Percentiles rank a stretch among this genome's conserved stretches.
phyloP scores from a whole-genome alignment of 2,113 vertebrate species.

The Scomber japonicus region DNA sequence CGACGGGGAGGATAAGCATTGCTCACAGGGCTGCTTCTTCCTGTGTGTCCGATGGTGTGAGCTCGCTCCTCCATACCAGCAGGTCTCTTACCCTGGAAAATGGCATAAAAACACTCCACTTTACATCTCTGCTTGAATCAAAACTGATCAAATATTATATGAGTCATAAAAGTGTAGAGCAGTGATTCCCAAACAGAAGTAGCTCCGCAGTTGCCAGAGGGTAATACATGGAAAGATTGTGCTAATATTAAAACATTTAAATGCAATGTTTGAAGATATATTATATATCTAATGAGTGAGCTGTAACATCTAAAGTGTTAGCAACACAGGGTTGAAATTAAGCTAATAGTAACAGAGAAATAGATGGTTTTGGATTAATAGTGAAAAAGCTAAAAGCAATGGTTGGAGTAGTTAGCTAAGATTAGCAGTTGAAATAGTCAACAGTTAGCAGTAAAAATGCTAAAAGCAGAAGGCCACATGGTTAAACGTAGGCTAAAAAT shows the following conservation, averaged over 20 bases:
- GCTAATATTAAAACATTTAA: background rate
- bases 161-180: background rate
- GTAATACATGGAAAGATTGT: background rate
- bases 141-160: background rate
- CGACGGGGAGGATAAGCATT: slow-evolving; percentile 31
- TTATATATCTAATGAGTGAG: too few species aligned
- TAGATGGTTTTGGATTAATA: too few species aligned
- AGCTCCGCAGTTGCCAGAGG: background rate
- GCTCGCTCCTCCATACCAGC: slow-evolving; percentile 73
- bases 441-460: too few species aligned
- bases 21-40: slow-evolving; percentile 66
- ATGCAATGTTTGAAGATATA: too few species aligned
- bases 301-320: too few species aligned
- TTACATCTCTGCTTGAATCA: background rate
- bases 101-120: background rate
- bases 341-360: background rate
- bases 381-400: too few species aligned
- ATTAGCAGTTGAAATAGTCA: too few species aligned
- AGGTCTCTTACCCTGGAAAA: slow-evolving; percentile 68
- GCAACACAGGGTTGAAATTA: too few species aligned
- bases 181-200: background rate
- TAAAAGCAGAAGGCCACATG: too few species aligned
- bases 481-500: too few species aligned
- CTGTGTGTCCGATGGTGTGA: slow-evolving; percentile 71
- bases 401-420: too few species aligned